Base-by-base conservation (phyloP, 2,888 invertebrate species). In the Drosophila flavopinicola region DNA sequence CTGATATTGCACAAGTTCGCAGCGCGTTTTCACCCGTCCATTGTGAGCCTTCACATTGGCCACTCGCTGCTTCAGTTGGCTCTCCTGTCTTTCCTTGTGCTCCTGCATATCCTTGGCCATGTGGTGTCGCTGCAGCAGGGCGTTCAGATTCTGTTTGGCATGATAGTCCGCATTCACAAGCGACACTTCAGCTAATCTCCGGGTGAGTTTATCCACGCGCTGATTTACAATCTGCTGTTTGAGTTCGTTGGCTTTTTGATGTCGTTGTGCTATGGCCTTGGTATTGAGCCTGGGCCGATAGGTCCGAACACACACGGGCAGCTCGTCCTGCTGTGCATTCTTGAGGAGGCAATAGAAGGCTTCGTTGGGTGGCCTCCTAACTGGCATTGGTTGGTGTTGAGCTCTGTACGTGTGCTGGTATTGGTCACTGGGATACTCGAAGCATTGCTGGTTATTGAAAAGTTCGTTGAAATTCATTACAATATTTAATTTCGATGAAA, bases 321-420 rank as follows among this genome's bases (percentile, higher is more conserved):
- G 15, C 6, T 44, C 11, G 0, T 65, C 15, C 3, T 7, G 11
- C 0, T 1, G n/a, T 0, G 73, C 58, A 33, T 69, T 54, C 17
- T 35, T 4, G 1, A 47, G 13, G 20, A 60, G 61, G 1, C 76
- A 17, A 20, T 63, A 74, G 17, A 56, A 60, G 32, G 61, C 29
- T 20, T 15, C 53, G 11, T 20, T 39, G 3, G 49, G 44, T 6
- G 23, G 25, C 0, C 0, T 5, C 2, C 2, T 3, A 23, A 9
- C 24, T 6, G 49, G 3, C 11, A 6, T 6, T 1, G 10, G 24
- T 6, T 29, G 35, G 0, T 2, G 5, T 5, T 35, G 10, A 3
- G 0, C 27, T 35, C 39, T 15, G 1, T 13, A 23, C 2, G 11
- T 9, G 3, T 24, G 24, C 1, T 24, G 23, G 1, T n/a, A 17